Base-by-base conservation (phyloP, 2,113 vertebrate species). In the Ciconia maguari region DNA sequence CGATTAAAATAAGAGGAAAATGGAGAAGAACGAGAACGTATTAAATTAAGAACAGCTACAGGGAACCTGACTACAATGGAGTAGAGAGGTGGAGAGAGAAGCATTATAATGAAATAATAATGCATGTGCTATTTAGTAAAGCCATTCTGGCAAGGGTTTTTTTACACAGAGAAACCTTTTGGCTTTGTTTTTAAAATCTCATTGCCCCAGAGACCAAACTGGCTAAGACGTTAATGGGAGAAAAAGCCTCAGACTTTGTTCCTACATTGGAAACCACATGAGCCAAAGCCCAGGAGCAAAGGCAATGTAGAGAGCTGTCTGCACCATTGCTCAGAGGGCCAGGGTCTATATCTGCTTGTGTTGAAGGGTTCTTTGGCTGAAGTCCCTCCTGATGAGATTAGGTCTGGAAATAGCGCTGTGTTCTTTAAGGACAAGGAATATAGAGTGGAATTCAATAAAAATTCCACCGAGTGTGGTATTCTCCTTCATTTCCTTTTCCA, bases 401-500 rank as follows among this genome's bases (percentile, higher is more conserved):
- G 7, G 49, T 58, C 87, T 87, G 49, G 46, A 79, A 87, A 79
- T 27, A 93, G 38, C 21, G 42, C 10, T 1, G 1, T 6, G 3
- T 54, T 92, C 52, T 89, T 94, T 81, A 55, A 68, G 36, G 69
- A 79, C 32, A 51, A 74, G 70, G 30, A 79, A 57, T 82, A 76
- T 10, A 79, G 48, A 61, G 5, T 76, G 70, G 74, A 93, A 83
- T 93, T 94, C 62, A 89, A 91, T 76, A 95, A 92, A 94, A 94
- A 91, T 89, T 96, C 74, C 87, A 84, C 27, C 0, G 3, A 72
- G 36, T 58, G 25, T 78, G 72, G 48, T 92, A 87, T 94, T 87
- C 66, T 93, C 65, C 57, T 97, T 94, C 57, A 93, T 95, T 95
- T 97, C 94, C 94, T 94, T 42, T 93, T 82, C 62, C 32, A 29